phyloP scores from a whole-genome alignment of 2,888 invertebrate species.

The Thyatira batis region DNA sequence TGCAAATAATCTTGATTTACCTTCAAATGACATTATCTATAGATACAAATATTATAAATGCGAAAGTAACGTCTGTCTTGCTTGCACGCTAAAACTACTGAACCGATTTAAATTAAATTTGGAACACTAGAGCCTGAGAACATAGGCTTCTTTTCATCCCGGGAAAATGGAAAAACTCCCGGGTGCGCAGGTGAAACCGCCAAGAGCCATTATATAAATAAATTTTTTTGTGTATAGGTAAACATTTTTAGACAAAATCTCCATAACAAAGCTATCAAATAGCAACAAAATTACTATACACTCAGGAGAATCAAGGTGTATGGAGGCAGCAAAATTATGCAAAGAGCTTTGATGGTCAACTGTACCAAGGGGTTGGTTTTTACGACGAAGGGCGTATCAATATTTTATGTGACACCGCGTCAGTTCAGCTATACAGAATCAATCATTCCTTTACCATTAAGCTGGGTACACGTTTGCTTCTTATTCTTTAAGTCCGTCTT shows the following conservation, averaged over 20 bases:
- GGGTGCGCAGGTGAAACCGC: too few relatives aligned
- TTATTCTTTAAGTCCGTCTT: background rate
- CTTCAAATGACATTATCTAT: too few relatives aligned
- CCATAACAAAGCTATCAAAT: constrained; percentile 6
- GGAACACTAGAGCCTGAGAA: too few relatives aligned
- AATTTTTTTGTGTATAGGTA: background rate
- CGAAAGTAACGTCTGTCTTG: too few relatives aligned
- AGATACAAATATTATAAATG: too few relatives aligned
- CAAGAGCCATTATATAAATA: too few relatives aligned
- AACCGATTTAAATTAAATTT: too few relatives aligned
- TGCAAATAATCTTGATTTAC: too few relatives aligned
- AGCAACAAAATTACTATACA: constrained; percentile 11
- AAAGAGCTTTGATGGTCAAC: constrained; percentile 67
- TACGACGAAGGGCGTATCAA: constrained; percentile 49
- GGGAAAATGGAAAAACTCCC: too few relatives aligned
- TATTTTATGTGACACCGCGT: constrained; percentile 48
- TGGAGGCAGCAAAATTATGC: constrained; percentile 68
- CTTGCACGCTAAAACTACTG: too few relatives aligned
- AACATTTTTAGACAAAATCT: background rate
- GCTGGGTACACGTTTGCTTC: background rate
- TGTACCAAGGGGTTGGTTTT: constrained; percentile 34
- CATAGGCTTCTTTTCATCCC: too few relatives aligned
- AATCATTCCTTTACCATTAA: constrained; percentile 37
- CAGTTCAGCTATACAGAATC: constrained; percentile 42
- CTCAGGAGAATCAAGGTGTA: constrained; percentile 68